Base-by-base conservation (phyloP, 2,113 vertebrate genomes). In the Cryptotis parvus region DNA sequence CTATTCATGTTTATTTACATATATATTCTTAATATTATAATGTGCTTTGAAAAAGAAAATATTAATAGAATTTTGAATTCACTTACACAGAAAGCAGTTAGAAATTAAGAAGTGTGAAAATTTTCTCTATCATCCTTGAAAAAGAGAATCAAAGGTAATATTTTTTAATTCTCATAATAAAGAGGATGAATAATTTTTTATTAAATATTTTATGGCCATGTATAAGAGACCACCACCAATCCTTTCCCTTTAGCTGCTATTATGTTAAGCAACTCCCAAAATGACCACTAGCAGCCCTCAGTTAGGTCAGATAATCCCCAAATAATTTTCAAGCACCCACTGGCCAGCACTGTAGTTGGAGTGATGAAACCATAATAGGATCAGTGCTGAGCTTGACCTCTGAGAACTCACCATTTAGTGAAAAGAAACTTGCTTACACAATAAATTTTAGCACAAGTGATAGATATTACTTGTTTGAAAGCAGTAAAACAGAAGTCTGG, bases 11-110 rank as follows among this genome's bases (percentile, higher is more conserved):
- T 92, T 85, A 90, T 82, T 84, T 90, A 87, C 45, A 77, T 33
- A 89, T 93, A 81, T 52, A 80, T 86, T 84, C 91, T 95, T 90
- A 85, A 78, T 90, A 49, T 84, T 66, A 22, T 5, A 35, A 91
- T 92, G 96, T 91, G 72, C 31, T 80, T 80, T 78, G 29, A 39
- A 43, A 16, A 91, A 83, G 45, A 95, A 87, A 77, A 77, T 83
- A 87, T 65, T 20, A 91, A 69, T 87, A 90, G 91, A 90, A 86
- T 72, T 70, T 84, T 93, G 45, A 84, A 74, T 84, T 93, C 4
- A 37, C 45, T 69, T 86, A 61, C 85, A 22, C 31, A 84, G 41
- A 73, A 88, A 86, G 2, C 58, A 86, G 18, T 26, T 68, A 86
- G 15, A 12, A 78, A 79, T 75, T 18, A 37, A 4, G 79, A 89